Percentiles rank a stretch among this genome's conserved stretches.
These are phyloP conservation scores for Agrochola macilenta DNA, from an alignment of 2,888 invertebrate species.

Conservation along the genomic window DNA sequence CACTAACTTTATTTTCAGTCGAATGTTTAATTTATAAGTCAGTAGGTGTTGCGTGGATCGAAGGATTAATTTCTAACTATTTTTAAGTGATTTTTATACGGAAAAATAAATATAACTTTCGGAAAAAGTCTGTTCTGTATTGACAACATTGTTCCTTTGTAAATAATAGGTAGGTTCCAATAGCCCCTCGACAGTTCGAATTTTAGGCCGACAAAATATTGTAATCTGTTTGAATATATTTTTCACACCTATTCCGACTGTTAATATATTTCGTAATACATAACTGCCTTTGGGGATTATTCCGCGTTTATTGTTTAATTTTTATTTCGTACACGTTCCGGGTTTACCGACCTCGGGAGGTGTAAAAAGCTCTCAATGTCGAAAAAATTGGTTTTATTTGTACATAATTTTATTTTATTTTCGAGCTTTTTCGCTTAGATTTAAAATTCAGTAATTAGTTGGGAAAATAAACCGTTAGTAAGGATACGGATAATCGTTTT, in stretches of 20 bases:
- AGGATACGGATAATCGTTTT: too few relatives aligned
- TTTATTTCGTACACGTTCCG: conserved; percentile 55
- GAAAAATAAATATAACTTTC: not conserved
- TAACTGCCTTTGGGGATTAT: conserved; percentile 49
- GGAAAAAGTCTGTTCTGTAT: not conserved
- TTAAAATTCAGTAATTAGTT: not conserved
- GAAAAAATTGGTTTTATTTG: conserved; percentile 43
- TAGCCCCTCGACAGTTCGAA: not conserved
- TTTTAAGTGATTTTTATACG: not conserved
- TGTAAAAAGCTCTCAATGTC: conserved; percentile 28
- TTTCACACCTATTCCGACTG: conserved; percentile 1
- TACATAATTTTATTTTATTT: conserved; percentile 8
- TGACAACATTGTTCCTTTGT: not conserved
- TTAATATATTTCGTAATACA: conserved; percentile 46
- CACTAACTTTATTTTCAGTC: not conserved
- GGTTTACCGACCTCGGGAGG: conserved; percentile 26
- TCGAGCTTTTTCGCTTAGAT: not conserved
- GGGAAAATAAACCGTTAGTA: not conserved
- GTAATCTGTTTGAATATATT: conserved; percentile 9
- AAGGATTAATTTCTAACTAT: not conserved
- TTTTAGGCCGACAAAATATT: not conserved
- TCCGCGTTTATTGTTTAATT: conserved; percentile 61
- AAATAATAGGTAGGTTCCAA: not conserved
- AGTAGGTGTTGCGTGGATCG: not conserved
- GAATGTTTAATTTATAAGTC: conserved; percentile 1